Conservation (phyloP, 1,140 invertebrate genomes). For the Lysiphlebus fabarum region DNA sequence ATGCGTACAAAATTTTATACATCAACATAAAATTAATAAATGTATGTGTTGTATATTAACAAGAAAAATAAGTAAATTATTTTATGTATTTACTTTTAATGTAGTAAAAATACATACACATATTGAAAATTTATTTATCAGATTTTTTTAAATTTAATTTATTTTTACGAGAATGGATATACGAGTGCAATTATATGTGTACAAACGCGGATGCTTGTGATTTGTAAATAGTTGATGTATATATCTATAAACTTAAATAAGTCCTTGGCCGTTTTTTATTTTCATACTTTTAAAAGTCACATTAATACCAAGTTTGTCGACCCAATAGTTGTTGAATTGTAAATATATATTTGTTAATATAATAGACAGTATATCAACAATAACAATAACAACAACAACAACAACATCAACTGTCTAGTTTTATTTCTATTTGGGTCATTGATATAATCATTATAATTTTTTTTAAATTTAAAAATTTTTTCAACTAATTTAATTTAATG, state of each 20-base stretch:
- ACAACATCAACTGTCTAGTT: background rate
- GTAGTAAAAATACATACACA: no score
- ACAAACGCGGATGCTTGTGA: slow-evolving; percentile 53
- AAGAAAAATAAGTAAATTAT: no score
- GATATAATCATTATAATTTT: no score
- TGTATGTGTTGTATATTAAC: no score
- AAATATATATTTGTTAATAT: slow-evolving; percentile 2
- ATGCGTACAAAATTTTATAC: slow-evolving; percentile 12
- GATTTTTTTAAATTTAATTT: slow-evolving; percentile 21
- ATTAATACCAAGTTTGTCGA: slow-evolving; percentile 19
- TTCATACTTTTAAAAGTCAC: slow-evolving; percentile 30
- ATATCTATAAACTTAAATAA: no score
- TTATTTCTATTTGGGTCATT: no score
- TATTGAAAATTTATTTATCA: background rate
- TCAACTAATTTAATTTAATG: no score
- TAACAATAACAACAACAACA: no score
- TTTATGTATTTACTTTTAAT: no score
- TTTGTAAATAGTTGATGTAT: slow-evolving; percentile 31
- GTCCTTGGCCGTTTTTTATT: slow-evolving; percentile 54
- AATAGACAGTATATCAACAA: background rate
- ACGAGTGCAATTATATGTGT: slow-evolving; percentile 42
- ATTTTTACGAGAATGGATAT: slow-evolving; percentile 43
- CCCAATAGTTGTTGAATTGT: slow-evolving; percentile 16
- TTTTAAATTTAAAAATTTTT: no score
- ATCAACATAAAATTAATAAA: background rate